These are phyloP conservation scores for Gouania willdenowi DNA, from an alignment of 2,797 vertebrate genomes.

Conservation along the genomic window DNA sequence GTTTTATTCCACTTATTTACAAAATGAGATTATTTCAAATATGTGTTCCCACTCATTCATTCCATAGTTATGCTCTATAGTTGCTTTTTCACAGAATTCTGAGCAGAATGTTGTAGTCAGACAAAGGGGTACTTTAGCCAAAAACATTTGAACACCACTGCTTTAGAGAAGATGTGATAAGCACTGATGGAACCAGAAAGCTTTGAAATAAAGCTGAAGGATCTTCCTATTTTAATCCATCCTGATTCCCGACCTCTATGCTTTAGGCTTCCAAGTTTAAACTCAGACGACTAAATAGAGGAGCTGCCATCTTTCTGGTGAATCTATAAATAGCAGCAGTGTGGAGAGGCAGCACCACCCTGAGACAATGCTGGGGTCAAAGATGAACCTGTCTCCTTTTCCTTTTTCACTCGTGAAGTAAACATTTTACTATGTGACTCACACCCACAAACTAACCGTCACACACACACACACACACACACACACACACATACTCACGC, in stretches of 20 bases:
- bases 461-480: too few relatives aligned
- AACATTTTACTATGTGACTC: constrained; percentile 63
- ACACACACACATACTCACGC: too few relatives aligned
- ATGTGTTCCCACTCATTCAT: too few relatives aligned
- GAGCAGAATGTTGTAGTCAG: too few relatives aligned
- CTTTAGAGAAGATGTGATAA: constrained; percentile 6
- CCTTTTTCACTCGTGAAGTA: constrained; percentile 70
- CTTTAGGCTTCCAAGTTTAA: neutral
- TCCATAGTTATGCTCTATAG: too few relatives aligned
- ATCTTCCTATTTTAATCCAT: neutral
- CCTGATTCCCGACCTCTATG: constrained; percentile 3
- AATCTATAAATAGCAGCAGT: constrained; percentile 69
- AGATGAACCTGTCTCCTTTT: constrained; percentile 69
- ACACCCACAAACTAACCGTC: constrained; percentile 30
- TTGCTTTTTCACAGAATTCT: too few relatives aligned
- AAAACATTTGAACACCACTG: too few relatives aligned
- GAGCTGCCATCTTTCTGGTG: constrained; percentile 48
- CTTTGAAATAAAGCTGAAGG: too few relatives aligned
- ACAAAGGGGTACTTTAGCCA: too few relatives aligned
- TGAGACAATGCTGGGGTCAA: constrained; percentile 75
- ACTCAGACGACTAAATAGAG: constrained; percentile 29
- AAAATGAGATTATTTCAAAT: too few relatives aligned
- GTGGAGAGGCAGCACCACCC: constrained; percentile 57
- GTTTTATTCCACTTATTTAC: too few relatives aligned
- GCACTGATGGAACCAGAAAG: constrained; percentile 11